A percentile compares a stretch with the other conserved stretches of the same genome.
phyloP scores from a whole-genome alignment of 2,113 vertebrate species.

The Thamnaconus septentrionalis region DNA sequence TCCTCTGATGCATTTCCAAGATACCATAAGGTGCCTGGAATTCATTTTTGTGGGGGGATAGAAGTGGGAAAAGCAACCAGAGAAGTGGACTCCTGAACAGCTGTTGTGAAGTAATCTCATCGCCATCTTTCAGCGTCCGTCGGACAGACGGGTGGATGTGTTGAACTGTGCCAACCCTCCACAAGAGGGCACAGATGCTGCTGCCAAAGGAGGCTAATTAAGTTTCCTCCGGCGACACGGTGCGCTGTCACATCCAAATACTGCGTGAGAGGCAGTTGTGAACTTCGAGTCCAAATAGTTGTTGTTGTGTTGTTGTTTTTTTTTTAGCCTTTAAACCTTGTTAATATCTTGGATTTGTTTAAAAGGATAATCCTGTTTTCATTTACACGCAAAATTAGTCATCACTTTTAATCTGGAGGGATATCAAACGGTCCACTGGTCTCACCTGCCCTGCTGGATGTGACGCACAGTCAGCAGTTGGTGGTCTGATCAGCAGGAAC shows the following conservation, averaged over 20 bases:
- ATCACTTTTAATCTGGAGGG: no score
- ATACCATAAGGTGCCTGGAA: constrained; percentile 27
- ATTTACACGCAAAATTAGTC: no score
- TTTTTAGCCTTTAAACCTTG: no score
- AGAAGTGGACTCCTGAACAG: constrained; percentile 5
- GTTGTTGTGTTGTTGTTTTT: no score
- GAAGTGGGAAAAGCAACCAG: constrained; percentile 14
- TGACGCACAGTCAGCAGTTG: constrained; percentile 38
- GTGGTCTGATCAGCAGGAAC: constrained; percentile 66
- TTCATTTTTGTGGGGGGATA: constrained; percentile 19
- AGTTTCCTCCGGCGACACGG: neutral
- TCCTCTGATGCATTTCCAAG: constrained; percentile 51
- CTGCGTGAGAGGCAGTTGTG: no score
- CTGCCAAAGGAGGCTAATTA: constrained; percentile 16
- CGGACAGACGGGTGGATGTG: constrained; percentile 5
- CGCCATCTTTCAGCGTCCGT: neutral
- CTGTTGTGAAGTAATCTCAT: neutral
- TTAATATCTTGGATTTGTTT: no score
- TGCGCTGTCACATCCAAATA: neutral
- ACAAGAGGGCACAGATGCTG: constrained; percentile 77
- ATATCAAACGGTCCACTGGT: constrained; percentile 39
- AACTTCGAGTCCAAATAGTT: neutral
- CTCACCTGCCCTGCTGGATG: constrained; percentile 54
- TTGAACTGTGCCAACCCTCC: constrained; percentile 67
- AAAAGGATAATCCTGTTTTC: no score